These are phyloP conservation scores for Leucophenga montana DNA, from an alignment of 2,888 invertebrate species.

Conservation along the genomic window DNA sequence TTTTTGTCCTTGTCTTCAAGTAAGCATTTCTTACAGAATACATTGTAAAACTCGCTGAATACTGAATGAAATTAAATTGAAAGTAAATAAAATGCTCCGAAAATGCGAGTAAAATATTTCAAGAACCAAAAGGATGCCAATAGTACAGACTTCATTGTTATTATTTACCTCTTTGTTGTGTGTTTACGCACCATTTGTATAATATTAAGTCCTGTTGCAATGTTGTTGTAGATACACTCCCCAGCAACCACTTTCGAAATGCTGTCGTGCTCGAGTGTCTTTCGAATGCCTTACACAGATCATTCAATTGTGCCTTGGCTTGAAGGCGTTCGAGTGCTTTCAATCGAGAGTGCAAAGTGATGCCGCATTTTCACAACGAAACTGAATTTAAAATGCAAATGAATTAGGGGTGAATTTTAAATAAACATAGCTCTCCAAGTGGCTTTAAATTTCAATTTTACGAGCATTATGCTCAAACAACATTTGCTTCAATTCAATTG, in stretches of 20 bases:
- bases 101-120: constrained; percentile 10
- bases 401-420: too few species aligned
- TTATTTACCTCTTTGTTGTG: constrained; percentile 63
- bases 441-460: too few species aligned
- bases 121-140: constrained; percentile 14
- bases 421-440: too few species aligned
- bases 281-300: too few species aligned
- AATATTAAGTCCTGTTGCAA: constrained; percentile 35
- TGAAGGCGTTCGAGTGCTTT: background rate
- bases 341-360: too few species aligned
- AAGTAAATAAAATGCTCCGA: constrained; percentile 3
- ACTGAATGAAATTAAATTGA: too few species aligned
- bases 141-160: constrained; percentile 51
- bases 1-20: too few species aligned
- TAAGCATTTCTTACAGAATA: background rate
- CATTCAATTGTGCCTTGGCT: background rate
- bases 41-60: background rate
- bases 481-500: too few species aligned
- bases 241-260: constrained; percentile 35
- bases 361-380: too few species aligned
- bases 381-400: too few species aligned
- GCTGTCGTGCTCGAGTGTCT: constrained; percentile 35
- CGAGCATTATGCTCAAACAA: too few species aligned
- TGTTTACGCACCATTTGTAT: constrained; percentile 64
- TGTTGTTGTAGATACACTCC: constrained; percentile 33